Conservation (phyloP, 2,113 vertebrate species). For the Sterrhoptilus dennistouni region DNA sequence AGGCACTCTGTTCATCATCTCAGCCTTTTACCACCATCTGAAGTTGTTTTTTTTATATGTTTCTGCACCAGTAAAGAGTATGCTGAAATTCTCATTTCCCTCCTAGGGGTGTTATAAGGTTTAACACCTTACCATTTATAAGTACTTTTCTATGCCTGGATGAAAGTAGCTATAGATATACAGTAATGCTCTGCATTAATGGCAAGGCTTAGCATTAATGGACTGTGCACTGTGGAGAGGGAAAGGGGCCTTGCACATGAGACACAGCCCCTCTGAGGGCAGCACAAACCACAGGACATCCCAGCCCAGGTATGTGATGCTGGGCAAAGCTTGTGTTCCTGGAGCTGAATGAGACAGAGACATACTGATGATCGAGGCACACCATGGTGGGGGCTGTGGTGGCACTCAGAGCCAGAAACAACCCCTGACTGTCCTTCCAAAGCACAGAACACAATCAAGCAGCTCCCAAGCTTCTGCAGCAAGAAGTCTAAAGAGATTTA, state of each 20-base stretch:
- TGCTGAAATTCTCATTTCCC: background rate
- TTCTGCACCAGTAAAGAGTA: background rate
- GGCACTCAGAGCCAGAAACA: background rate
- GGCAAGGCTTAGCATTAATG: background rate
- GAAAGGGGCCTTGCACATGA: background rate
- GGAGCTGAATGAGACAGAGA: background rate
- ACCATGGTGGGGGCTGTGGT: background rate
- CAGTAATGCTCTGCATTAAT: background rate
- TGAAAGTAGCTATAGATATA: background rate
- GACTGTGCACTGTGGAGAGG: background rate
- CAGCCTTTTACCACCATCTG: background rate
- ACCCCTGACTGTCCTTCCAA: background rate
- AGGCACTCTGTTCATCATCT: background rate
- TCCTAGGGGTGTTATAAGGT: conserved; percentile 27
- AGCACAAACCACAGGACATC: background rate
- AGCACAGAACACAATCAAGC: background rate
- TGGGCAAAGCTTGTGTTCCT: background rate
- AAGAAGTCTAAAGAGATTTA: background rate
- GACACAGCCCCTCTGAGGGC: background rate
- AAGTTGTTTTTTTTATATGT: background rate
- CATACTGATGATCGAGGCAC: background rate
- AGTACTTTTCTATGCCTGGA: background rate
- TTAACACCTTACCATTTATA: conserved; percentile 40
- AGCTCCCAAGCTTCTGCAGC: background rate
- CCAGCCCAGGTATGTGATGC: background rate